These are phyloP conservation scores for Psittacula derbiana DNA, from an alignment of 2,797 vertebrate species.

Conservation along the genomic window DNA sequence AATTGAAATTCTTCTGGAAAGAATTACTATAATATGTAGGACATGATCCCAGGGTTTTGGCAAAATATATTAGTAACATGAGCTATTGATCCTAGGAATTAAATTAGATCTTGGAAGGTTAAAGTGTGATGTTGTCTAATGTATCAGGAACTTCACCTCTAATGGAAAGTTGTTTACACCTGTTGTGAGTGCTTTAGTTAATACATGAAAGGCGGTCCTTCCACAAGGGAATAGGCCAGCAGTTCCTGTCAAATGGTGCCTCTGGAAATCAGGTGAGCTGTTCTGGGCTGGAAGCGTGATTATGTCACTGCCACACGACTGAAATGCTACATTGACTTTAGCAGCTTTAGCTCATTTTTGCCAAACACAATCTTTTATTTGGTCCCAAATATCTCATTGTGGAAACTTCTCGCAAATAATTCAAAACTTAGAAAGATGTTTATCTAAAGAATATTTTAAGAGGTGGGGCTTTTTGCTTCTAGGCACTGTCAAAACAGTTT, in stretches of 20 bases:
- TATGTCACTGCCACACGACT: neutral
- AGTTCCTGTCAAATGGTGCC: neutral
- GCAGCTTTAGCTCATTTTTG: neutral
- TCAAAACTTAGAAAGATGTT: neutral
- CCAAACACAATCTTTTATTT: neutral
- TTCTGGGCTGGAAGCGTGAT: neutral
- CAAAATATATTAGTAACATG: conserved; percentile 56
- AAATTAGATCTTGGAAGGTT: conserved; percentile 56
- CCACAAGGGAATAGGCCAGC: neutral
- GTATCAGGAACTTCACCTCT: conserved; percentile 37
- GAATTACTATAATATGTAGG: conserved; percentile 65
- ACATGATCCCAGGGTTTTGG: conserved; percentile 69
- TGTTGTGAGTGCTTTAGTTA: conserved; percentile 1
- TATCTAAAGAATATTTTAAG: neutral
- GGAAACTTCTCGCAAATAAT: neutral
- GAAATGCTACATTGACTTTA: neutral
- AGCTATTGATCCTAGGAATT: conserved; percentile 64
- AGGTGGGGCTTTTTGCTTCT: neutral
- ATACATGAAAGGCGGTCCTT: neutral
- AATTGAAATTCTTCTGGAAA: conserved; percentile 70
- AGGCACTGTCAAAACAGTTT: neutral
- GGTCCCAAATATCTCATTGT: neutral
- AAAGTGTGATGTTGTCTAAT: conserved; percentile 61
- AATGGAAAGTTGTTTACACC: conserved; percentile 63
- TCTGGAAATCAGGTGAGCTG: neutral